Base-by-base conservation (phyloP, 2,888 invertebrate species). In the Hypselothyrea guttata region DNA sequence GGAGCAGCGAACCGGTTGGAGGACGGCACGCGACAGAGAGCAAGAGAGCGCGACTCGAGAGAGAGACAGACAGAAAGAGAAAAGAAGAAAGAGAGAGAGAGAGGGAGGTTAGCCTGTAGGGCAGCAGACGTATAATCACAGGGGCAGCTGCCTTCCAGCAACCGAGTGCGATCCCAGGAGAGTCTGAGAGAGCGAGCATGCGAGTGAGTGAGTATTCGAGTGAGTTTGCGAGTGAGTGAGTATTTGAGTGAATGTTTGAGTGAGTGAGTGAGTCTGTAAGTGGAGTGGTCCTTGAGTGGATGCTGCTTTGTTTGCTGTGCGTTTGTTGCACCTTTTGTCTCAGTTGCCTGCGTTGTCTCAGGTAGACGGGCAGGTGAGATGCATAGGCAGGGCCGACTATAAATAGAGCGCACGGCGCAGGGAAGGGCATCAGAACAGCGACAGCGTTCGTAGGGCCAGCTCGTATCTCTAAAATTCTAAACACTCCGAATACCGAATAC, bases 381-480 rank as follows among this genome's bases (percentile, higher is more conserved):
- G 18, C 31, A 38, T 37, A 37, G n/a, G 8, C 34, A 11, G 27
- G 40, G 40, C 5, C n/a, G 18, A 63, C 82, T 87, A 87, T 87
- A 87, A 87, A 88, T 86, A 86, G 81, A 56, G 71, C 42, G 55
- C 59, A 56, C 73, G 56, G 82, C 64, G 76, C 78, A 77, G 86
- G 75, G 88, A 89, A 89, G 89, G 89, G 89, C 88, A 88, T 88
- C 89, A 89, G 88, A 88, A 85, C 81, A 81, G 79, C 77, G 79
- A 69, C 77, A 86, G 77, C 82, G 81, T 74, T 86, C 86, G 78
- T 67, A 66, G 79, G 82, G 85, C 73, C 64, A 87, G 76, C 63
- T 64, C 35, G 9, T 44, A 3, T 30, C 9, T 30, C 22, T 22
- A 22, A 22, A 22, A 22, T 5, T n/a, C 30, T 9, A n/a, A n/a